A percentile compares a stretch with the other conserved stretches of the same genome.
These are phyloP conservation scores for Nanorana parkeri DNA, from an alignment of 2,113 vertebrate genomes.

Conservation along the genomic window DNA sequence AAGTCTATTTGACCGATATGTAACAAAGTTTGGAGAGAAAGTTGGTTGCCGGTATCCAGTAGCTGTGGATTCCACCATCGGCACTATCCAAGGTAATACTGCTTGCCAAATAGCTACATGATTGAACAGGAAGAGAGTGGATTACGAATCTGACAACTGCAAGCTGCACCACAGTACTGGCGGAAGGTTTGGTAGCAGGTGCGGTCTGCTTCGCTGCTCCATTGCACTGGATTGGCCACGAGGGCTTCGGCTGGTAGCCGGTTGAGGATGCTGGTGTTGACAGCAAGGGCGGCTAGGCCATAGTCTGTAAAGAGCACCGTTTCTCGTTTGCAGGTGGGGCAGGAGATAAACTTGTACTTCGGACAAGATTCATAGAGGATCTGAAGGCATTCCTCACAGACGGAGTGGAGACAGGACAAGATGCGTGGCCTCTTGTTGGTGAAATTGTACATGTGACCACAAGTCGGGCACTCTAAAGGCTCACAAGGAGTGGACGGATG, in stretches of 20 bases:
- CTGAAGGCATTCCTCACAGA: constrained; percentile 98
- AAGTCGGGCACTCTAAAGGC: constrained; percentile 95
- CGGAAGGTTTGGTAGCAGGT: constrained; percentile 99
- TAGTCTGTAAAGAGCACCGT: constrained; percentile 99
- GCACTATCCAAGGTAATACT: constrained; percentile 31
- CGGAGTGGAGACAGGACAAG: constrained; percentile 96
- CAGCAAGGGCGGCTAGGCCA: constrained; percentile 92
- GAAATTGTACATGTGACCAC: constrained; percentile 95
- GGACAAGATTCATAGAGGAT: constrained; percentile 98
- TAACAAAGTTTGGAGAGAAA: background rate
- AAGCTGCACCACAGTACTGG: constrained; percentile 97
- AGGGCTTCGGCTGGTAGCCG: constrained; percentile 88
- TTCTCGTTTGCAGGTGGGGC: constrained; percentile 94
- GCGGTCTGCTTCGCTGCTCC: constrained; percentile 93
- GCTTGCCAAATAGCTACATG: constrained; percentile 79
- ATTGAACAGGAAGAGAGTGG: constrained; percentile 95
- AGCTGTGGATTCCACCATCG: background rate
- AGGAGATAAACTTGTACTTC: constrained; percentile 99
- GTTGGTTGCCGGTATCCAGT: background rate
- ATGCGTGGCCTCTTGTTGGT: constrained; percentile 93
- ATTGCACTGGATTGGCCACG: constrained; percentile 85
- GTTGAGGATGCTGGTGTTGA: constrained; percentile 97
- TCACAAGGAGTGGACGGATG: constrained; percentile 84
- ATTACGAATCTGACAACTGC: constrained; percentile 95
- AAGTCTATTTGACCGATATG: constrained; percentile 16